These are phyloP conservation scores for Corythornis cristatus DNA, from an alignment of 2,113 vertebrate species.

Conservation along the genomic window DNA sequence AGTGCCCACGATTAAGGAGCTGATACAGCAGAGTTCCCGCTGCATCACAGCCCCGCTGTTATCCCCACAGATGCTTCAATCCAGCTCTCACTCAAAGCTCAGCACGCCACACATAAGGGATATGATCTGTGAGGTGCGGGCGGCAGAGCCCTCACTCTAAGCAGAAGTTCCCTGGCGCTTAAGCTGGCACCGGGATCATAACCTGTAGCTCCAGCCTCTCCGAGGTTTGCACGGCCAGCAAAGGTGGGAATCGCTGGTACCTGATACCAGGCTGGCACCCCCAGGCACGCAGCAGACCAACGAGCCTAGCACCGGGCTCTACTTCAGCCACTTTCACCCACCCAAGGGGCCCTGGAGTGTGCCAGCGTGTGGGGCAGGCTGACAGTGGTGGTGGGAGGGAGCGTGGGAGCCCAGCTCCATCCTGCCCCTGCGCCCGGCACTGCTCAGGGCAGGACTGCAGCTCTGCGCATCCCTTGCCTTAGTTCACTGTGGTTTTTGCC, in stretches of 20 bases:
- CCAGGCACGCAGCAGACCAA: not conserved
- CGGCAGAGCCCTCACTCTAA: not conserved
- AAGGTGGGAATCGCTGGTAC: not conserved
- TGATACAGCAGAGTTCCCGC: rapidly evolving
- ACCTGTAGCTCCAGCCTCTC: rapidly evolving
- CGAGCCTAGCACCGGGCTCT: not conserved
- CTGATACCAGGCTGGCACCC: rapidly evolving
- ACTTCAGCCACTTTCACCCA: not conserved
- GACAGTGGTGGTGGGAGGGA: not conserved
- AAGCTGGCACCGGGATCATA: rapidly evolving
- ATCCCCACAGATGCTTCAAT: not conserved
- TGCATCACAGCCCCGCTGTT: not conserved
- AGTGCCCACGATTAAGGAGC: not conserved
- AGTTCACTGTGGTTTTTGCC: too few relatives aligned
- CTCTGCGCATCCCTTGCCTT: not conserved
- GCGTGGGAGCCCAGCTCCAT: not conserved
- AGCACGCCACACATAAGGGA: rapidly evolving
- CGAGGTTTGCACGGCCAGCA: not conserved
- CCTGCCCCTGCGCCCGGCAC: rapidly evolving
- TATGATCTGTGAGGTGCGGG: rapidly evolving
- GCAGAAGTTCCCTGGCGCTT: rapidly evolving
- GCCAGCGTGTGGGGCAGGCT: not conserved
- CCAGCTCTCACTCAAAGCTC: not conserved
- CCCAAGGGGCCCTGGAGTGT: not conserved
- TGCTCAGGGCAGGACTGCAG: not conserved